Percentiles rank a stretch among this genome's conserved stretches.
These are phyloP conservation scores for Hydrolagus colliei DNA, from an alignment of 2,797 vertebrate genomes.

Conservation along the genomic window DNA sequence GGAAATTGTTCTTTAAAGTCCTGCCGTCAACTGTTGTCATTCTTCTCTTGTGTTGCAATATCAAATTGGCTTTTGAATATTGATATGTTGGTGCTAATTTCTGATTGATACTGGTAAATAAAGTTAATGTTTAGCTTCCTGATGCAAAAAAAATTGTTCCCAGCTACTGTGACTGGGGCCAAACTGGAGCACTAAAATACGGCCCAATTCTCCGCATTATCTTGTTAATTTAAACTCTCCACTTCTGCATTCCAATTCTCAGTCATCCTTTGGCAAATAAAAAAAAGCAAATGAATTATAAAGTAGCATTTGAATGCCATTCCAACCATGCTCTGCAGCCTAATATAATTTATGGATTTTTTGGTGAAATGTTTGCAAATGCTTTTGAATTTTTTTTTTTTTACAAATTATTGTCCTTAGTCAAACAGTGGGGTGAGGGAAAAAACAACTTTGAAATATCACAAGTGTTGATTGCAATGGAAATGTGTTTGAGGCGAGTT, in stretches of 20 bases:
- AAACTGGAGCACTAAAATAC: not conserved
- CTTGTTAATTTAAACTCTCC: not conserved
- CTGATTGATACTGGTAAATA: not conserved
- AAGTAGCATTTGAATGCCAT: not conserved
- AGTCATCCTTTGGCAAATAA: not conserved
- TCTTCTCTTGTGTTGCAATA: not conserved
- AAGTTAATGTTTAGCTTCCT: not conserved
- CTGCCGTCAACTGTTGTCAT: not conserved
- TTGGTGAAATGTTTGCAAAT: not conserved
- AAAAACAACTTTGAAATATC: not conserved
- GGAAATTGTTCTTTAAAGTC: not conserved
- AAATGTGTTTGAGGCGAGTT: not conserved
- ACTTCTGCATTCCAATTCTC: not conserved
- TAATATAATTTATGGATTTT: not conserved
- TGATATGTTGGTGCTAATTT: not conserved
- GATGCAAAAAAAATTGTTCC: not conserved
- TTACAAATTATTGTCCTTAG: not conserved
- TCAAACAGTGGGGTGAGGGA: not conserved
- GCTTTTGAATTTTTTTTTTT: not conserved
- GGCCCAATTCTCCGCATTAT: not conserved
- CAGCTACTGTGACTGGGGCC: not conserved
- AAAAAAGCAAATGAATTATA: not conserved
- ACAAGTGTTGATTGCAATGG: not conserved
- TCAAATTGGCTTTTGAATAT: slow-evolving; percentile 2
- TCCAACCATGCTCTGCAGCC: not conserved